phyloP scores from a whole-genome alignment of 2,797 vertebrate species.

The Hyperoplus lanceolatus region DNA sequence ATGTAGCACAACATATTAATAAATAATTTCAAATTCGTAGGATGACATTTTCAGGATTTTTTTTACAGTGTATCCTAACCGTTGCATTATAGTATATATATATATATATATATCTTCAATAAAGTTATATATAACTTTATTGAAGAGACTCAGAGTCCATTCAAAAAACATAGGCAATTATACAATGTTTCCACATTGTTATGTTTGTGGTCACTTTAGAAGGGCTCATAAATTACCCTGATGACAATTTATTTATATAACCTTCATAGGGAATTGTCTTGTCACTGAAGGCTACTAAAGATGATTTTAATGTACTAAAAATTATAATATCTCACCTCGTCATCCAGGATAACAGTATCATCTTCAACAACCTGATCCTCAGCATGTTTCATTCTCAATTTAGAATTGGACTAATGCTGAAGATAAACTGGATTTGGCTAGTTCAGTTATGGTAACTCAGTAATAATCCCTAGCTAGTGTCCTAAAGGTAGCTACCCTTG shows the following conservation, averaged over 20 bases:
- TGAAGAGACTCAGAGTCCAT: no score
- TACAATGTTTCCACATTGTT: no score
- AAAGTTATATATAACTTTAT: no score
- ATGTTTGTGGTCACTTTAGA: neutral
- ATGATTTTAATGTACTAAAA: no score
- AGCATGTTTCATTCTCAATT: conserved; percentile 84
- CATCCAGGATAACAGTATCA: conserved; percentile 89
- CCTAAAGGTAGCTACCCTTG: neutral
- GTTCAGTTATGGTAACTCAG: neutral
- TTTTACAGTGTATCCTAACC: neutral
- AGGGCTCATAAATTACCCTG: neutral
- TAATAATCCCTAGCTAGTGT: neutral
- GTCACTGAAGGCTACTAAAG: neutral
- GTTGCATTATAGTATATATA: neutral
- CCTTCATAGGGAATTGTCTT: neutral
- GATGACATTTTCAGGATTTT: neutral
- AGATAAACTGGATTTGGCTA: neutral
- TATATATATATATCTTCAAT: no score
- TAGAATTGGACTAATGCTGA: neutral
- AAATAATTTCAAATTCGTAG: neutral
- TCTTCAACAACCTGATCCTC: conserved; percentile 94
- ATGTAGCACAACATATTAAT: neutral
- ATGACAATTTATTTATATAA: neutral
- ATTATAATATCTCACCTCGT: conserved; percentile 86
- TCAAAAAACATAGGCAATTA: no score